phyloP scores from a whole-genome alignment of 2,113 vertebrate genomes.

The Anoplopoma fimbria region DNA sequence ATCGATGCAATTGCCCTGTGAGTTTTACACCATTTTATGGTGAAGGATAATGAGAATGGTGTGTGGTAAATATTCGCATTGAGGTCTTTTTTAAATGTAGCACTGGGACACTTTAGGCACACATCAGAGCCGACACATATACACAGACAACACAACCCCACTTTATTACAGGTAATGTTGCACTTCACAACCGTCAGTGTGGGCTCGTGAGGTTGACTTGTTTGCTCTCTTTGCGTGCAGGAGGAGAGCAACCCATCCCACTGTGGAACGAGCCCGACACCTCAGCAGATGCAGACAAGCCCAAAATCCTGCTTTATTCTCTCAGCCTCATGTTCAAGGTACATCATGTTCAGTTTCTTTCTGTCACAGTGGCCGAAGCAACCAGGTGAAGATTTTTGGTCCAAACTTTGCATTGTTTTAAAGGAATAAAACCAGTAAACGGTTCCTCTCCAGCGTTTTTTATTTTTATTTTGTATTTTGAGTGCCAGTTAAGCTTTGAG shows the following conservation, averaged over 20 bases:
- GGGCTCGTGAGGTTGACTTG: constrained; percentile 14
- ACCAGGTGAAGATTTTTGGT: background rate
- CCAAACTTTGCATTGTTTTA: background rate
- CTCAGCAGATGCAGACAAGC: constrained; percentile 95
- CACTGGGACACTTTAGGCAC: background rate
- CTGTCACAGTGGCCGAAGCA: background rate
- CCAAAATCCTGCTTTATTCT: constrained; percentile 97
- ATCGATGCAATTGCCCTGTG: constrained; percentile 23
- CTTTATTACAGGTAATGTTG: background rate
- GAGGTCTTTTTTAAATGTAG: background rate
- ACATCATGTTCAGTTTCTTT: constrained; percentile 15
- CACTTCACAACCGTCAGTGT: background rate
- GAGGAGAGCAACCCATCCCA: constrained; percentile 97
- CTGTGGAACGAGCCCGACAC: constrained; percentile 98
- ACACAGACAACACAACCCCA: background rate
- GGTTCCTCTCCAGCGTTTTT: background rate
- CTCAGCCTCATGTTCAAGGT: constrained; percentile 98
- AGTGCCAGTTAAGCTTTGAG: background rate
- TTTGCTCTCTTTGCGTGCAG: constrained; percentile 72
- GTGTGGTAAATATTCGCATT: background rate
- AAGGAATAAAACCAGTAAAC: background rate
- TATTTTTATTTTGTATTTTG: background rate
- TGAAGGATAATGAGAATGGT: constrained; percentile 20
- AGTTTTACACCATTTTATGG: constrained; percentile 8
- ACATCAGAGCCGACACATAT: background rate